Percentiles rank a stretch among this genome's conserved stretches.
phyloP scores from a whole-genome alignment of 2,888 invertebrate species.

The Aromia moschata region DNA sequence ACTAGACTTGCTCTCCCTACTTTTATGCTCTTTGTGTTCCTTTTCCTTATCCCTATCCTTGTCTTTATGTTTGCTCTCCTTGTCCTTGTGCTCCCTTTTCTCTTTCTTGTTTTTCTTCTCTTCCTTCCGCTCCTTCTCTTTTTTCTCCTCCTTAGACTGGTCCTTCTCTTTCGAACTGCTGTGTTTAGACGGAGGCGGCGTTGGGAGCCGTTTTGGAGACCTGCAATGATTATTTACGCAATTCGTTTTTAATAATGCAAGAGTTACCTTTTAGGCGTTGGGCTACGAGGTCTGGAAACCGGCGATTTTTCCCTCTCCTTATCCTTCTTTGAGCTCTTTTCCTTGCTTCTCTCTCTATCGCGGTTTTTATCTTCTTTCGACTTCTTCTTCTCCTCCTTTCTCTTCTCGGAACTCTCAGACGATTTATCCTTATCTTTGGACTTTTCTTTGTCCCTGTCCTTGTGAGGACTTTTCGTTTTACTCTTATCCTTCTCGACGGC shows the following conservation, averaged over 20 bases:
- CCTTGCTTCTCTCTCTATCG: slow-evolving; percentile 66
- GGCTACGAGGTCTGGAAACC: slow-evolving; percentile 54
- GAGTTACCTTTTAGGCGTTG: slow-evolving; percentile 51
- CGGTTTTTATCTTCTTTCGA: slow-evolving; percentile 65
- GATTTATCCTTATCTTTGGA: slow-evolving; percentile 58
- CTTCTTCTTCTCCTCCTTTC: slow-evolving; percentile 63
- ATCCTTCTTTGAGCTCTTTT: slow-evolving; percentile 64
- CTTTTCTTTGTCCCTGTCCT: slow-evolving; percentile 60
- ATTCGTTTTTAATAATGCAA: too few relatives aligned
- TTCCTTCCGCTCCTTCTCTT: slow-evolving; percentile 55
- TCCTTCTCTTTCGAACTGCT: slow-evolving; percentile 44
- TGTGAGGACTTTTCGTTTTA: slow-evolving; percentile 68
- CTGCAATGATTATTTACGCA: slow-evolving; percentile 35
- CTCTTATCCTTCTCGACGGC: slow-evolving; percentile 54
- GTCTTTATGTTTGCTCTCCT: slow-evolving; percentile 53
- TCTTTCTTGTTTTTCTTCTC: slow-evolving; percentile 68
- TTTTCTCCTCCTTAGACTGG: slow-evolving; percentile 57
- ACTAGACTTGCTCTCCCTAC: slow-evolving; percentile 63
- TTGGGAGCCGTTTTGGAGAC: slow-evolving; percentile 57
- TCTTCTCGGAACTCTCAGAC: slow-evolving; percentile 57
- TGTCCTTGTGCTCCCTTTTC: slow-evolving; percentile 68
- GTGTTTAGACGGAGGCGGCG: slow-evolving; percentile 49
- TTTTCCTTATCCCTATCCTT: slow-evolving; percentile 51
- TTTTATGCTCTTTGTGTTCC: slow-evolving; percentile 67
- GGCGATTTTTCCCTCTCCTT: slow-evolving; percentile 63